Evolutionary conservation across 1,140 invertebrate species (phyloP).

Genomic region (Halotydeus destructor): DNA sequence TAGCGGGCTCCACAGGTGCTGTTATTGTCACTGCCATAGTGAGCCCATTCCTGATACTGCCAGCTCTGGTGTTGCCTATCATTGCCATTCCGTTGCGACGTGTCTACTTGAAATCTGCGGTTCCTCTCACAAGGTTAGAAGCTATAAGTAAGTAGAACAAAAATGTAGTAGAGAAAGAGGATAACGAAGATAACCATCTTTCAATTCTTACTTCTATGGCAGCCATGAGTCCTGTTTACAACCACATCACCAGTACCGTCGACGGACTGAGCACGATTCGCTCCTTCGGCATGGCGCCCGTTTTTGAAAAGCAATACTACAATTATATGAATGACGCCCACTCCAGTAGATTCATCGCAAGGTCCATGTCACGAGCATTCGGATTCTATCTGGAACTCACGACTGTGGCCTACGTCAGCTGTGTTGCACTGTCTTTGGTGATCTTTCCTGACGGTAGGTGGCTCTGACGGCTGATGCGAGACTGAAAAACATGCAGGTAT

Average conservation of each 20-base stretch:
- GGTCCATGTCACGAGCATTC: not conserved
- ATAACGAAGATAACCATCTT: not conserved
- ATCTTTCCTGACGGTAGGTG: conserved; percentile 3
- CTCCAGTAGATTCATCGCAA: conserved; percentile 3
- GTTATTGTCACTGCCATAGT: conserved; percentile 37
- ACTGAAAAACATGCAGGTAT: not conserved
- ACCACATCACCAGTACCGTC: conserved; percentile 64
- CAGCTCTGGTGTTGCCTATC: conserved; percentile 40
- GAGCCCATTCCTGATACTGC: conserved; percentile 48
- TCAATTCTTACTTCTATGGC: conserved; percentile 4
- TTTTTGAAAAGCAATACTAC: conserved; percentile 40
- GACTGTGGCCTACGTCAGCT: not conserved
- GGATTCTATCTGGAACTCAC: conserved; percentile 8
- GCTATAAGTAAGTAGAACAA: conserved; percentile 26
- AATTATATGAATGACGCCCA: conserved; percentile 19
- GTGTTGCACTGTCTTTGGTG: conserved; percentile 8
- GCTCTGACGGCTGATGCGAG: no score
- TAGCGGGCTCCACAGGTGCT: conserved; percentile 33
- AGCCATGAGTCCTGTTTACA: conserved; percentile 46
- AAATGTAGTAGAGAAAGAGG: no score
- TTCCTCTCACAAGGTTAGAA: conserved; percentile 45
- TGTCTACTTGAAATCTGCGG: conserved; percentile 54
- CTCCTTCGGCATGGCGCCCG: conserved; percentile 45
- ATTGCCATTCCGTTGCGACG: conserved; percentile 47
- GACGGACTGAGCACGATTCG: conserved; percentile 73